phyloP scores from a whole-genome alignment of 2,113 vertebrate species.

The Dromaius novaehollandiae region DNA sequence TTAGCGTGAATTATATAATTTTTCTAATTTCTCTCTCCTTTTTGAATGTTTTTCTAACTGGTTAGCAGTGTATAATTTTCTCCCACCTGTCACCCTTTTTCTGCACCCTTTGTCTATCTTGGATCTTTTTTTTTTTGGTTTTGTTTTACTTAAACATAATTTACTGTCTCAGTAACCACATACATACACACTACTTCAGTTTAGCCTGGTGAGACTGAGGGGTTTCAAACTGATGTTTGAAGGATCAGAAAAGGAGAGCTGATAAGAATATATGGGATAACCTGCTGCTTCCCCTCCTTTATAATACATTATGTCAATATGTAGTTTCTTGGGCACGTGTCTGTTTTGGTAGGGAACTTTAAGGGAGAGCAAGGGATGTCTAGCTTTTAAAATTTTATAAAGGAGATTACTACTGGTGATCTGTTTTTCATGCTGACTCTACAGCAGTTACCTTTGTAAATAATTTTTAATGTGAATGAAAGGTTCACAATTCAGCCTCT shows the following conservation, averaged over 20 bases:
- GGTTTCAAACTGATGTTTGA: neutral
- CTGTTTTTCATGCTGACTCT: neutral
- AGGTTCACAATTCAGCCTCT: neutral
- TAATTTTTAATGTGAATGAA: neutral
- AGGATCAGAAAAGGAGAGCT: neutral
- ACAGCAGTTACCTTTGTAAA: neutral
- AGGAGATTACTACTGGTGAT: neutral
- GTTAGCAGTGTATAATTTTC: neutral
- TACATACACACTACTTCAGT: neutral
- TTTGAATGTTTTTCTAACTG: neutral
- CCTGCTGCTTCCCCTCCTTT: neutral
- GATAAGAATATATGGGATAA: neutral
- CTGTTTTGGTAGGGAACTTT: neutral
- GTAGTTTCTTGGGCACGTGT: neutral
- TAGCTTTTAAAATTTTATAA: neutral
- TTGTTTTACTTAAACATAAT: neutral
- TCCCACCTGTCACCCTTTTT: neutral
- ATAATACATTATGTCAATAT: neutral
- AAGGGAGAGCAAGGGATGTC: neutral
- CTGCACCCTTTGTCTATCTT: neutral
- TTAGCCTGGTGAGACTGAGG: neutral
- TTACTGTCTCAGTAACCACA: neutral
- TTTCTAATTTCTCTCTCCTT: neutral
- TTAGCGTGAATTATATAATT: neutral
- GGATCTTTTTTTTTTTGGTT: neutral